Conservation (phyloP, 2,113 vertebrate genomes). For the Aramus guarauna region DNA sequence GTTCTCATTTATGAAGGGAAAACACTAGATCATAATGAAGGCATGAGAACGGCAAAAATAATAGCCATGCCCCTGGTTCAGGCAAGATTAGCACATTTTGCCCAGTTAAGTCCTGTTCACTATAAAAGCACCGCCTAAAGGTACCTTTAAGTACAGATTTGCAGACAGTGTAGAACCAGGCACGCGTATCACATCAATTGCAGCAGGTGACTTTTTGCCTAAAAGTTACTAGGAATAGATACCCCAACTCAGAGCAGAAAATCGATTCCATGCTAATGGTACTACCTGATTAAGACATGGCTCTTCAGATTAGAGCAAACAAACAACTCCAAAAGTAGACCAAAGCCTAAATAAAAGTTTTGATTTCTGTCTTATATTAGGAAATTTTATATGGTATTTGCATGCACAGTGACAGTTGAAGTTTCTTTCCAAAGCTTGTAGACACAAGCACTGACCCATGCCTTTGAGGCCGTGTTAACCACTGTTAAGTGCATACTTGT, state of each 20-base stretch:
- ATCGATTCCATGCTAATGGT: background rate
- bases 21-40: background rate
- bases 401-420: background rate
- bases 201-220: background rate
- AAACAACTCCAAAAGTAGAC: background rate
- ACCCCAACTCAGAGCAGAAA: background rate
- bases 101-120: background rate
- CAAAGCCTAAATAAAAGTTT: background rate
- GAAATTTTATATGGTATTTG: background rate
- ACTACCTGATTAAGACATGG: background rate
- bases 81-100: slow-evolving; percentile 8
- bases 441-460: background rate
- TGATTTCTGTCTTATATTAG: background rate
- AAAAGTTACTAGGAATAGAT: background rate
- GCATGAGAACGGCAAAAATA: background rate
- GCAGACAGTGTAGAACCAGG: background rate
- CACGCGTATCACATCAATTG: background rate
- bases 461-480: background rate
- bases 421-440: background rate
- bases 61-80: background rate
- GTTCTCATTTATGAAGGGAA: slow-evolving; percentile 8
- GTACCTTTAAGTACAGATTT: background rate
- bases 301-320: background rate
- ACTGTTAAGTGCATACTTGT: background rate
- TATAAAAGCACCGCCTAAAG: background rate